Evolutionary conservation across 2,888 invertebrate species (phyloP).

Genomic region (Stenoptilia bipunctidactyla): DNA sequence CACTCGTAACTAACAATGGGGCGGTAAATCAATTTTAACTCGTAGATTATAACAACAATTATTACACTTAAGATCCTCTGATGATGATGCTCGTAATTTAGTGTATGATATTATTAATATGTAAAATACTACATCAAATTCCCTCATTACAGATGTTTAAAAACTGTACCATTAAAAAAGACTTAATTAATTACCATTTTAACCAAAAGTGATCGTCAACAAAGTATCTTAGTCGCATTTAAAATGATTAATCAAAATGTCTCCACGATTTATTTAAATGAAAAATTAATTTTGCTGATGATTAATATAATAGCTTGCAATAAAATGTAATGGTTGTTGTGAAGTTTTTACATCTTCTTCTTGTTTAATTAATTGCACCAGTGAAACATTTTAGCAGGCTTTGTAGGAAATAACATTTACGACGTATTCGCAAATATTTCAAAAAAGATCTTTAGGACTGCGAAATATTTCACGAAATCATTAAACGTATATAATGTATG

Average conservation of each 20-base stretch:
- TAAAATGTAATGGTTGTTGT: slow-evolving; percentile 67
- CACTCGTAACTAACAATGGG: slow-evolving; percentile 44
- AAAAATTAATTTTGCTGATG: slow-evolving; percentile 69
- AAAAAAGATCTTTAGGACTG: too few species aligned
- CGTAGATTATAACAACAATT: not conserved
- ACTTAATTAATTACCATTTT: too few species aligned
- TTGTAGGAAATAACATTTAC: not conserved
- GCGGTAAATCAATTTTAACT: slow-evolving; percentile 49
- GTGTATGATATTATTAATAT: too few species aligned
- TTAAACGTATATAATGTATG: too few species aligned
- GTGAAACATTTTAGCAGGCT: slow-evolving; percentile 18
- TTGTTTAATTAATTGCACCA: slow-evolving; percentile 39
- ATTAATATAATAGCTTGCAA: slow-evolving; percentile 66
- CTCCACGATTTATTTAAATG: slow-evolving; percentile 66
- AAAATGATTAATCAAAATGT: slow-evolving; percentile 20
- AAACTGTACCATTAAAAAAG: too few species aligned
- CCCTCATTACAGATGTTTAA: too few species aligned
- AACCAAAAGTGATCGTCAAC: slow-evolving; percentile 5
- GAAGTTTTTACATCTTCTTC: slow-evolving; percentile 69
- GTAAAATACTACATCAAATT: too few species aligned
- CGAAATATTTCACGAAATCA: too few species aligned
- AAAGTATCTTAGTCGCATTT: too few species aligned
- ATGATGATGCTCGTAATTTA: slow-evolving; percentile 3
- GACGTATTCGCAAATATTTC: not conserved
- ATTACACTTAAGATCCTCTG: slow-evolving; percentile 21